Percentiles rank a stretch among this genome's conserved stretches.
Conservation (phyloP, 1,140 invertebrate species). For the Lasaia peninsularis region DNA sequence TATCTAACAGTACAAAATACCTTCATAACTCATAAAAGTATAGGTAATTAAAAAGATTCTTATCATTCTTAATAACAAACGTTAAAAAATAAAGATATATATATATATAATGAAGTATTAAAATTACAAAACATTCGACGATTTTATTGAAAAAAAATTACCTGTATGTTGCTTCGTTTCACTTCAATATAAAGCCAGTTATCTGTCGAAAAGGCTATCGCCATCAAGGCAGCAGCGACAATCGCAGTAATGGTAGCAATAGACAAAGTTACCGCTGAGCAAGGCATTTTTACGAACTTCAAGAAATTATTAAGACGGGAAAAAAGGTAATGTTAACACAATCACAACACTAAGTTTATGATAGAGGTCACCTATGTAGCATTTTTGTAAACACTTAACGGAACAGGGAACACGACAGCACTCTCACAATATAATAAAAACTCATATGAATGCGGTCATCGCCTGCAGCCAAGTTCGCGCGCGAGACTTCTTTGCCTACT, state of each 20-base stretch:
- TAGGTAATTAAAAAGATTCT: too few species aligned
- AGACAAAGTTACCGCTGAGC: conserved; percentile 95
- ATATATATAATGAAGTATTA: too few species aligned
- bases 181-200: conserved; percentile 96
- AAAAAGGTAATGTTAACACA: conserved; percentile 56
- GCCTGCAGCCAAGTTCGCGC: conserved; percentile 72
- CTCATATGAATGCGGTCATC: conserved; percentile 73
- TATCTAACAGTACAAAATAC: too few species aligned
- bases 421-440: conserved; percentile 71
- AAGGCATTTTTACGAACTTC: conserved; percentile 87
- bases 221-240: conserved; percentile 92
- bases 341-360: conserved; percentile 66
- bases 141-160: conserved; percentile 54
- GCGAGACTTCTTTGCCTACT: conserved; percentile 73
- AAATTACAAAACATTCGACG: too few species aligned
- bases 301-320: conserved; percentile 51
- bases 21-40: too few species aligned
- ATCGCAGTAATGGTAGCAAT: conserved; percentile 96
- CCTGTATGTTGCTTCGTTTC: conserved; percentile 90
- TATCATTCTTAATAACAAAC: too few species aligned
- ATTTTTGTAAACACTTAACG: conserved; percentile 72
- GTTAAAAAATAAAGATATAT: too few species aligned
- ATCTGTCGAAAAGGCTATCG: conserved; percentile 96
- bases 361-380: conserved; percentile 72
- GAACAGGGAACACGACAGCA: conserved; percentile 67